phyloP scores from a whole-genome alignment of 2,888 invertebrate species.

The Argyresthia albistria region DNA sequence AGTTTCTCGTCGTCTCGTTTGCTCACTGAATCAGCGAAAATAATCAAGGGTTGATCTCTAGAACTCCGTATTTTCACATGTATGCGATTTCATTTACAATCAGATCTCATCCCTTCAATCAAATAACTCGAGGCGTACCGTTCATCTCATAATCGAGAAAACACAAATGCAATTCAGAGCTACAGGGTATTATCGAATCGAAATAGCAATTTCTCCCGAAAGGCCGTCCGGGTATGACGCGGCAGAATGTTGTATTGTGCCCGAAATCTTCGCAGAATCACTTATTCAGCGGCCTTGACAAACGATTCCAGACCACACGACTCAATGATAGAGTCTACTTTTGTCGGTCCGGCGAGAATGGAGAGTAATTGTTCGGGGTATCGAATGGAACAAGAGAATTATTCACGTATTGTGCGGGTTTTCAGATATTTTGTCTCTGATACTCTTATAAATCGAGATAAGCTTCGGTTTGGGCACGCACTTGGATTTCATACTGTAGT shows the following conservation, averaged over 20 bases:
- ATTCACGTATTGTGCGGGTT: background rate
- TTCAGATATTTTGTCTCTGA: background rate
- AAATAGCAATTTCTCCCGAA: background rate
- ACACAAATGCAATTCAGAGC: background rate
- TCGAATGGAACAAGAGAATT: slow-evolving; percentile 1
- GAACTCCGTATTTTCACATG: too few species aligned
- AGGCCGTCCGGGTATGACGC: background rate
- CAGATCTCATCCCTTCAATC: too few species aligned
- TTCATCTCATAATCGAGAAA: background rate
- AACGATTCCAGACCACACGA: background rate
- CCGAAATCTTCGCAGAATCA: background rate
- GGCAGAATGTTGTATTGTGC: slow-evolving; percentile 2
- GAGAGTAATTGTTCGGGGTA: slow-evolving; percentile 1
- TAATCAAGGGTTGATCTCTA: too few species aligned
- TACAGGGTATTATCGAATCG: background rate
- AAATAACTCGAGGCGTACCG: too few species aligned
- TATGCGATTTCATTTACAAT: too few species aligned
- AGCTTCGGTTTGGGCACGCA: too few species aligned
- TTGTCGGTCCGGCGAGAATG: background rate
- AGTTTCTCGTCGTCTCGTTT: too few species aligned
- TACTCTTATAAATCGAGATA: background rate
- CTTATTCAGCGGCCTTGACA: background rate
- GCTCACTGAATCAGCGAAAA: too few species aligned
- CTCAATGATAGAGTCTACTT: background rate
- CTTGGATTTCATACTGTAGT: too few species aligned